phyloP scores from a whole-genome alignment of 2,113 vertebrate genomes.

The Phocoena phocoena region DNA sequence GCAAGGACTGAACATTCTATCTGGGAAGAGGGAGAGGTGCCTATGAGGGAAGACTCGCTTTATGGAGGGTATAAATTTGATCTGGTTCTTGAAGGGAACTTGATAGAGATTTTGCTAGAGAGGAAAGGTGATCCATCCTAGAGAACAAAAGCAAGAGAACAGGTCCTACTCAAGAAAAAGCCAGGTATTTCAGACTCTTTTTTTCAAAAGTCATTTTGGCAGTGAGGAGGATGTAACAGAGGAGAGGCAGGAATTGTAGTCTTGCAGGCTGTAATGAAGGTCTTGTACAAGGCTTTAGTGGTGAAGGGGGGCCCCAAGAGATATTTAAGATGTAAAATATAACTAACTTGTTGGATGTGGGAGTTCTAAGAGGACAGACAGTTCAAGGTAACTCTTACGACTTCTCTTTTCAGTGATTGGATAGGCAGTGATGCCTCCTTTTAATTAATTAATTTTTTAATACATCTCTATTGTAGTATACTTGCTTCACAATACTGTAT shows the following conservation, averaged over 20 bases:
- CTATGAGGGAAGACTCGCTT: neutral
- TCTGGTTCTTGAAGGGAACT: neutral
- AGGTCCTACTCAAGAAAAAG: neutral
- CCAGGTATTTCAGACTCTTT: neutral
- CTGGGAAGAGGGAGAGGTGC: neutral
- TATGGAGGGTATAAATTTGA: neutral
- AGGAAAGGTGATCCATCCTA: neutral
- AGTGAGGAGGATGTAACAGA: neutral
- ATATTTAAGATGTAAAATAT: neutral
- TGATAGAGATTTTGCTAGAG: neutral
- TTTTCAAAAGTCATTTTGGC: conserved; percentile 10
- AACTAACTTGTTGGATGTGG: neutral
- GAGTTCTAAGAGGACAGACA: neutral
- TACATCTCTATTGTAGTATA: too few relatives aligned
- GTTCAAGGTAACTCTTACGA: neutral
- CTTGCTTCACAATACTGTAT: too few relatives aligned
- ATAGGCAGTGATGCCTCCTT: neutral
- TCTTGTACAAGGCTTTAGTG: neutral
- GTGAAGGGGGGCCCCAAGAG: neutral
- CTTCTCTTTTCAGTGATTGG: neutral
- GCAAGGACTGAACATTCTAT: neutral
- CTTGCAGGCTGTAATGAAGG: neutral
- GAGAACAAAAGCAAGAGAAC: neutral
- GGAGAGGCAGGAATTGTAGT: neutral
- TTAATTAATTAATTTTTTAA: neutral